phyloP scores from a whole-genome alignment of 2,113 vertebrate genomes.

The Leucosticte australis region DNA sequence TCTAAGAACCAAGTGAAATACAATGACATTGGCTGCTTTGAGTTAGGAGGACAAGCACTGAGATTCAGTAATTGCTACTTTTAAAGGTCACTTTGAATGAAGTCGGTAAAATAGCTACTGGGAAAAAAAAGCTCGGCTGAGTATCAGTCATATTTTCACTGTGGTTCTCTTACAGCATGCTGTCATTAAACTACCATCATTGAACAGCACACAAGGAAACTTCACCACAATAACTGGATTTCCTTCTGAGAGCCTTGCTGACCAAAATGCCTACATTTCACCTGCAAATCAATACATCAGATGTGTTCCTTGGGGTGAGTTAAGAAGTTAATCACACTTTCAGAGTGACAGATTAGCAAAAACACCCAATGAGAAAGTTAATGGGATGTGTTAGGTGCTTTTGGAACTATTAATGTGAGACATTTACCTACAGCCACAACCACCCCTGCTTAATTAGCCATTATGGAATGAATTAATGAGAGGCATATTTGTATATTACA shows the following conservation, averaged over 20 bases:
- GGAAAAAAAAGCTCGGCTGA: background rate
- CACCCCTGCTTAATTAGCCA: background rate
- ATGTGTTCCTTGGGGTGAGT: background rate
- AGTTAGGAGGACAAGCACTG: background rate
- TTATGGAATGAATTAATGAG: background rate
- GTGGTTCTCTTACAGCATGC: background rate
- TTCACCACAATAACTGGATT: background rate
- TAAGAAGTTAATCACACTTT: background rate
- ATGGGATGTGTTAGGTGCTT: background rate
- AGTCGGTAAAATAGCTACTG: background rate
- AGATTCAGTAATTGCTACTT: background rate
- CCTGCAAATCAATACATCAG: background rate
- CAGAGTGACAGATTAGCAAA: background rate
- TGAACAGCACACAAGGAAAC: background rate
- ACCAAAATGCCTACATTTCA: background rate
- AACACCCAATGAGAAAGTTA: background rate
- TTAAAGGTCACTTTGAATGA: background rate
- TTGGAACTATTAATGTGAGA: background rate
- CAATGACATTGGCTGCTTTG: background rate
- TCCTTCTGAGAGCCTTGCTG: background rate
- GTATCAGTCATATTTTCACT: background rate
- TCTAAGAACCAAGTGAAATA: background rate
- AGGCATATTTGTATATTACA: background rate
- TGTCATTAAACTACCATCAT: background rate
- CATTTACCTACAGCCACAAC: background rate